These are phyloP conservation scores for Zosterops borbonicus DNA, from an alignment of 2,113 vertebrate genomes.

Conservation along the genomic window DNA sequence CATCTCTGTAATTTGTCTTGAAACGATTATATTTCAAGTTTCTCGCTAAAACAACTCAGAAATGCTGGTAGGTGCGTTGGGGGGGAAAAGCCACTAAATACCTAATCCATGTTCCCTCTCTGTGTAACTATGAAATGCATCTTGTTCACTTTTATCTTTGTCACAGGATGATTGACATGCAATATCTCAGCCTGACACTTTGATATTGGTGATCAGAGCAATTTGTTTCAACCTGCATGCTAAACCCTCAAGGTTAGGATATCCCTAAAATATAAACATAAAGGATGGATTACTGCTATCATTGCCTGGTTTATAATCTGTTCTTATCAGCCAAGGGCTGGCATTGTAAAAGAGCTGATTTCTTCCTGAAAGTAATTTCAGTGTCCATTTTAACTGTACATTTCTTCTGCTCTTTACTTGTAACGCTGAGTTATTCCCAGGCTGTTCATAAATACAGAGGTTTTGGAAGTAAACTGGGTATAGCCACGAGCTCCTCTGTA, in stretches of 20 bases:
- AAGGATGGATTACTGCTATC: conserved; percentile 5
- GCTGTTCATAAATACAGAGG: background rate
- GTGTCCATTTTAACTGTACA: background rate
- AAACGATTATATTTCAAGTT: conserved; percentile 17
- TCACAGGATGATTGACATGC: conserved; percentile 48
- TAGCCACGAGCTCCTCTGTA: background rate
- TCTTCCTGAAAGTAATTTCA: background rate
- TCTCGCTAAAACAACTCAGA: conserved; percentile 22
- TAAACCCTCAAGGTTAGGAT: conserved; percentile 48
- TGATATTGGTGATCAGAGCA: conserved; percentile 60
- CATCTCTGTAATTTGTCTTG: conserved; percentile 20
- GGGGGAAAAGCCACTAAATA: background rate
- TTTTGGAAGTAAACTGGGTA: background rate
- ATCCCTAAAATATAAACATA: conserved; percentile 35
- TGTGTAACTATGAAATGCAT: conserved; percentile 20
- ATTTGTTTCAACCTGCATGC: conserved; percentile 39
- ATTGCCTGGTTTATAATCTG: background rate
- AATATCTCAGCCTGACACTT: conserved; percentile 55
- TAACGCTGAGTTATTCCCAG: background rate
- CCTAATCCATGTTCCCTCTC: conserved; percentile 27
- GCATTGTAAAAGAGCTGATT: background rate
- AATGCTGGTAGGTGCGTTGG: background rate
- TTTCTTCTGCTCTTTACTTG: background rate
- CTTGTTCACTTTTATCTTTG: conserved; percentile 51
- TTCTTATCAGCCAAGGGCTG: background rate